Evolutionary conservation across 2,113 vertebrate genomes (phyloP), one percentile per base, ranked within the genome.

Genomic region (Odontophorus gujanensis): DNA sequence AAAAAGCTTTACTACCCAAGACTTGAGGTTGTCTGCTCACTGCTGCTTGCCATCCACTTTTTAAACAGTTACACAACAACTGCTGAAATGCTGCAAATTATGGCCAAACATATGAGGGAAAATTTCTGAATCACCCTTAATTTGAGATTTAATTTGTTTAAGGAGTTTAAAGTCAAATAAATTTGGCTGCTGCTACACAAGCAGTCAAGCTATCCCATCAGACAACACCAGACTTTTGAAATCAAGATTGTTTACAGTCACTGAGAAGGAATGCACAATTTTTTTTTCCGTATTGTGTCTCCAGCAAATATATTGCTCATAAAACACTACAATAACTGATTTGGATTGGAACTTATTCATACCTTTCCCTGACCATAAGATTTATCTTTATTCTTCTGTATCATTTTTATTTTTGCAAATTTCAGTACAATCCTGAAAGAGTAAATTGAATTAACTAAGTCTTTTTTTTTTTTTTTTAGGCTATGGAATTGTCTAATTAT

Each of bases 301-400:
- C 38, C 30, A 65, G 34, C 57, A 75, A 65, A 75, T 7, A 1
- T 6, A 74, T 38, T 62, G 87, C 20, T 42, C 68, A 57, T 0
- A 1, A n/a, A 26, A 85, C 20, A 89, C 5, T 53, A 38, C 58
- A 81, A 66, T 34, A 77, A 43, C 9, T 84, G 6, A 42, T 28
- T 57, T 76, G 14, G 16, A 81, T 42, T 71, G 12, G 36, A 91
- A 72, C 1, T 11, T 58, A 43, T 79, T 13, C 63, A 25, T 65
- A 69, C 10, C 1, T 59, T 86, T 61, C 34, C 19, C 72, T 0
- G 0, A 81, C 7, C 9, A 11, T 36, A 69, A 63, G 26, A 18
- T 3, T 66, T 11, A 9, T 50, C 38, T 14, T 11, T 28, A 81
- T 65, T 85, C 17, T 89, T 82, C 13, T 65, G 18, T 0, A 6